Base-by-base conservation (phyloP, 1,140 invertebrate genomes). In the Drosophila erecta region DNA sequence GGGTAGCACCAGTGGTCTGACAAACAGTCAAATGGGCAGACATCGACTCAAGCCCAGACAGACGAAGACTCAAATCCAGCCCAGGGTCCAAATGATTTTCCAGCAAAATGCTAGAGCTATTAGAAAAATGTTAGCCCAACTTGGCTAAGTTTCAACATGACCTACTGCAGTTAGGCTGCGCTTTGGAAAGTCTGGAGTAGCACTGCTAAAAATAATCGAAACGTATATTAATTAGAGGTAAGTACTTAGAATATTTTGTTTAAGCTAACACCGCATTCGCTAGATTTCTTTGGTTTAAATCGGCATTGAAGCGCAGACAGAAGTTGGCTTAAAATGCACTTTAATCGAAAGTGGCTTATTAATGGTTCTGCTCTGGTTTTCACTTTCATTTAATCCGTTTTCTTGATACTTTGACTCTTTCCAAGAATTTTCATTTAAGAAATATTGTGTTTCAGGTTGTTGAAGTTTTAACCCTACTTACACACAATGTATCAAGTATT, bases 21-120 rank as follows among this genome's bases (percentile, higher is more conserved):
- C 78, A 77, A 67, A 57, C 70, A 79, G 75, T 74, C 59, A 74
- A 73, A 55, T 62, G 62, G 46, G 35, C 60, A 72, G 57, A 69
- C 66, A 69, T 70, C 37, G 59, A 58, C 46, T 41, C 33, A 27
- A 10, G 24, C 41, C 30, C 30, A 51, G 35, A 74, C 50, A 59
- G 50, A 44, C 22, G 17, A 17, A 38, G 55, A 38, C 57, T 38
- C 49, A 24, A 67, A 69, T 56, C 56, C 69, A 67, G 86, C 60
- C 67, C 70, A 57, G 78, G 62, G 81, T 83, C 83, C 79, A 83
- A 79, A 86, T 65, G 51, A 69, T 87, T 87, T 83, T 67, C 56
- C 61, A 37, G 55, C 72, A 73, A 75, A 65, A 73, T 37, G 44
- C 49, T 33, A 30, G 72, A 75, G 61, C 77, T 85, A 86, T 86